Conservation (phyloP, 2,888 invertebrate species). For the Thymelicus sylvestris region DNA sequence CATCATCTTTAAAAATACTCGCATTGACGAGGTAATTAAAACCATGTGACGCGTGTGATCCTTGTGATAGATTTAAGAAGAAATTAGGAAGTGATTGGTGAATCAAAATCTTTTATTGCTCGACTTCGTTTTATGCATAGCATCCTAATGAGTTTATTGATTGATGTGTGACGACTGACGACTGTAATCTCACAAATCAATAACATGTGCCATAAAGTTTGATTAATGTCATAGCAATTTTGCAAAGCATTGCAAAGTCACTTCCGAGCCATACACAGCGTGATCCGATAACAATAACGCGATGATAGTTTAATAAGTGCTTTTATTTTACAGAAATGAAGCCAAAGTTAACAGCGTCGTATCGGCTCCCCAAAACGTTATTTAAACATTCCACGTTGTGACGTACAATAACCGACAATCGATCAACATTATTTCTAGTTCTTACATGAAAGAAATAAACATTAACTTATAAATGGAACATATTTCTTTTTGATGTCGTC, state of each 20-base stretch:
- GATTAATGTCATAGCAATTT: conserved; percentile 11
- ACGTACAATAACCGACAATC: conserved; percentile 66
- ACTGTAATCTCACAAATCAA: conserved; percentile 66
- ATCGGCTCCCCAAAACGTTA: conserved; percentile 64
- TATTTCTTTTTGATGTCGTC: conserved; percentile 45
- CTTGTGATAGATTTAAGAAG: conserved; percentile 19
- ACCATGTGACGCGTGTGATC: conserved; percentile 28
- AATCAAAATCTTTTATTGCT: background rate
- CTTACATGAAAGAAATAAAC: conserved; percentile 47
- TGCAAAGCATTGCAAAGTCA: background rate
- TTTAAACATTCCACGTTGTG: conserved; percentile 74
- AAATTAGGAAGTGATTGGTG: conserved; percentile 27
- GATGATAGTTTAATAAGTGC: conserved; percentile 2
- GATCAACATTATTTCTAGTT: conserved; percentile 50
- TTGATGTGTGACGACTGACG: conserved; percentile 3
- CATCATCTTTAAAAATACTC: conserved; percentile 39
- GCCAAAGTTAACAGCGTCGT: conserved; percentile 64
- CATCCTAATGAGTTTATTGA: background rate
- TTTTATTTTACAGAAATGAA: conserved; percentile 75
- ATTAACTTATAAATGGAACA: conserved; percentile 42
- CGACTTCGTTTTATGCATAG: background rate
- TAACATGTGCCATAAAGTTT: conserved; percentile 55
- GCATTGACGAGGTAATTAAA: conserved; percentile 25
- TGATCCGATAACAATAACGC: too few relatives aligned
- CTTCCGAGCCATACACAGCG: background rate